phyloP scores from a whole-genome alignment of 2,797 vertebrate species.

The Cyclura pinguis region DNA sequence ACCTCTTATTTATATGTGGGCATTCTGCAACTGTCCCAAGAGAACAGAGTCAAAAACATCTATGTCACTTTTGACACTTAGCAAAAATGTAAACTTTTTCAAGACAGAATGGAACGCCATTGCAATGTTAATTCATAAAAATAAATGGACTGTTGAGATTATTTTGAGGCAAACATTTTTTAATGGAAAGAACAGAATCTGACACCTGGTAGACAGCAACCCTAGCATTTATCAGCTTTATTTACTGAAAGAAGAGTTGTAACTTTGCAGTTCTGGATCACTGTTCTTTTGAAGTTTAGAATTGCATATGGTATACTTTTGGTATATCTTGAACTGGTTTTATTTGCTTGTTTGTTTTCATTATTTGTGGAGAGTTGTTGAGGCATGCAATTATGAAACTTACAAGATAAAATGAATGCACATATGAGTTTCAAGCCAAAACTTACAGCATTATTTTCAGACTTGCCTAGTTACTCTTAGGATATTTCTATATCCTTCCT shows the following conservation, averaged over 20 bases:
- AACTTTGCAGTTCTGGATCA: neutral
- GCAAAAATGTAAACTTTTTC: neutral
- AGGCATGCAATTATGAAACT: neutral
- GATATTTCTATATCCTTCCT: neutral
- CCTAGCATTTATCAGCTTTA: neutral
- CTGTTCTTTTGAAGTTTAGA: neutral
- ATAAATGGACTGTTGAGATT: neutral
- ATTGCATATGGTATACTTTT: neutral
- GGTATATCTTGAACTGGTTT: neutral
- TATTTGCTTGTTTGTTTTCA: constrained; percentile 9
- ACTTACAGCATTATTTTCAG: neutral
- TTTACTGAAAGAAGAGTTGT: neutral
- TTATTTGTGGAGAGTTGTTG: neutral
- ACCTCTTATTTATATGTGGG: neutral
- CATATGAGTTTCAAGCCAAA: neutral
- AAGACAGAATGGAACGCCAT: neutral
- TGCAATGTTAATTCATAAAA: constrained; percentile 6
- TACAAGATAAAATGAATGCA: neutral
- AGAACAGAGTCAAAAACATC: neutral
- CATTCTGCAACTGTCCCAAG: neutral
- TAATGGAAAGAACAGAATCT: neutral
- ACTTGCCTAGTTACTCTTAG: neutral
- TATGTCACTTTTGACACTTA: constrained; percentile 3
- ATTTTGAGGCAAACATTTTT: neutral
- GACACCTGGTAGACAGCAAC: neutral